Conservation (phyloP, 2,888 invertebrate genomes). For the Polydrusus cervinus region DNA sequence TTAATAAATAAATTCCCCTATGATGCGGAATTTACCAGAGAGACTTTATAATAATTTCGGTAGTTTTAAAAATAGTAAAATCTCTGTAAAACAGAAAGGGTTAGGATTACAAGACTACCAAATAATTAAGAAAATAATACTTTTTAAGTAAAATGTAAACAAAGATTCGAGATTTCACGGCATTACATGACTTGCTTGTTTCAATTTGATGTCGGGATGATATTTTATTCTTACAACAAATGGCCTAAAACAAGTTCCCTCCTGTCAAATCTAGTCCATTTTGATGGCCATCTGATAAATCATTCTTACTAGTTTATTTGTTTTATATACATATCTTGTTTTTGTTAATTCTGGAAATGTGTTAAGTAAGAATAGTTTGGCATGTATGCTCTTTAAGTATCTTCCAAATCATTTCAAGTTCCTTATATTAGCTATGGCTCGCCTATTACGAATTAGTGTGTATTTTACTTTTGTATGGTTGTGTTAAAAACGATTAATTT, state of each 20-base stretch:
- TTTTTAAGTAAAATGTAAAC: slow-evolving; percentile 46
- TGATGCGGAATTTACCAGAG: no score
- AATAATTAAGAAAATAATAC: background rate
- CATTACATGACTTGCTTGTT: slow-evolving; percentile 63
- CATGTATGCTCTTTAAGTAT: slow-evolving; percentile 31
- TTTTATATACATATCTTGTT: slow-evolving; percentile 41
- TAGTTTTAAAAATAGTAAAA: slow-evolving; percentile 3
- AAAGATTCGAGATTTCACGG: slow-evolving; percentile 49
- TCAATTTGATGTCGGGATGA: slow-evolving; percentile 47
- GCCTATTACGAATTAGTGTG: slow-evolving; percentile 51
- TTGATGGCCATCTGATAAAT: slow-evolving; percentile 60
- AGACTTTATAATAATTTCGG: background rate
- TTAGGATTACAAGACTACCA: slow-evolving; percentile 10
- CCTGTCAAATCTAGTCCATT: slow-evolving; percentile 71
- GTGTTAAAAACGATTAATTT: slow-evolving; percentile 63
- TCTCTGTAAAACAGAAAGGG: background rate
- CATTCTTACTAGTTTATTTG: slow-evolving; percentile 59
- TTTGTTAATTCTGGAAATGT: slow-evolving; percentile 32
- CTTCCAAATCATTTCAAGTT: slow-evolving; percentile 53
- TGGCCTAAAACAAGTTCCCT: slow-evolving; percentile 72
- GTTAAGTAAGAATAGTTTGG: slow-evolving; percentile 37
- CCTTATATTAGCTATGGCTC: slow-evolving; percentile 48
- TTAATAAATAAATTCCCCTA: no score
- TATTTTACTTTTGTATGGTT: slow-evolving; percentile 60
- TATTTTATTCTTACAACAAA: slow-evolving; percentile 63